Percentiles rank a stretch among this genome's conserved stretches.
Conservation (phyloP, 1,140 invertebrate species). For the Phortica variegata region DNA sequence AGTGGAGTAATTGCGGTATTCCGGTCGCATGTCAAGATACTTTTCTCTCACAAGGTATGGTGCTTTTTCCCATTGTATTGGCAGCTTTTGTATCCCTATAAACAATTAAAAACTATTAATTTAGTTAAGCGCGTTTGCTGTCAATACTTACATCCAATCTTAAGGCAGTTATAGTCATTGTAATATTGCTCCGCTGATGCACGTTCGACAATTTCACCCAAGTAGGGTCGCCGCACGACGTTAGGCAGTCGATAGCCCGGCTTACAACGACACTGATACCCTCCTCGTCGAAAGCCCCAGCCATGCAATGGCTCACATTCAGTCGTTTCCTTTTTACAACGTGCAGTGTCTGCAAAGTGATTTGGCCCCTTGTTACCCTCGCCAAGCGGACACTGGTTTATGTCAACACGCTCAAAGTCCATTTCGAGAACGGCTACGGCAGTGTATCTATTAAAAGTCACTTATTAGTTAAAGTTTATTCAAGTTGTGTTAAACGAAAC, state of each 20-base stretch:
- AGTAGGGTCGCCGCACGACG: slow-evolving; percentile 82
- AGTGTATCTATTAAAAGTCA: slow-evolving; percentile 72
- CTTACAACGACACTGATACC: slow-evolving; percentile 92
- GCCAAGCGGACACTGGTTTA: slow-evolving; percentile 93
- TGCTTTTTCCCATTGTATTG: slow-evolving; percentile 74
- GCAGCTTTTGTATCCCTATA: slow-evolving; percentile 78
- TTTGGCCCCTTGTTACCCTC: slow-evolving; percentile 87
- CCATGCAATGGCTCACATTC: slow-evolving; percentile 97
- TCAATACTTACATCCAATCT: slow-evolving; percentile 82
- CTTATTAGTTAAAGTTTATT: neutral
- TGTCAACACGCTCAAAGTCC: slow-evolving; percentile 96
- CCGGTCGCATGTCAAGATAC: slow-evolving; percentile 71
- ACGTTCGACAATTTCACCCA: slow-evolving; percentile 91
- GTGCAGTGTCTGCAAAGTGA: slow-evolving; percentile 83
- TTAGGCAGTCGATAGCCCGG: slow-evolving; percentile 87
- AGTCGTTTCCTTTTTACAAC: slow-evolving; percentile 91
- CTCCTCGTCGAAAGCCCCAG: slow-evolving; percentile 92
- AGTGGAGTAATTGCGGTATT: slow-evolving; percentile 69
- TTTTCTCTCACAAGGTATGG: slow-evolving; percentile 68
- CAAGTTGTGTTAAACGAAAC: slow-evolving; percentile 34
- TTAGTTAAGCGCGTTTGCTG: neutral
- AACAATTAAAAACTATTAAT: neutral
- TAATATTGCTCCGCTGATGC: slow-evolving; percentile 90
- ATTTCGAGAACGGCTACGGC: slow-evolving; percentile 91
- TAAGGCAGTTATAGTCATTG: slow-evolving; percentile 87